Evolutionary conservation across 2,113 vertebrate genomes (phyloP).

Genomic region (Mixornis gularis): DNA sequence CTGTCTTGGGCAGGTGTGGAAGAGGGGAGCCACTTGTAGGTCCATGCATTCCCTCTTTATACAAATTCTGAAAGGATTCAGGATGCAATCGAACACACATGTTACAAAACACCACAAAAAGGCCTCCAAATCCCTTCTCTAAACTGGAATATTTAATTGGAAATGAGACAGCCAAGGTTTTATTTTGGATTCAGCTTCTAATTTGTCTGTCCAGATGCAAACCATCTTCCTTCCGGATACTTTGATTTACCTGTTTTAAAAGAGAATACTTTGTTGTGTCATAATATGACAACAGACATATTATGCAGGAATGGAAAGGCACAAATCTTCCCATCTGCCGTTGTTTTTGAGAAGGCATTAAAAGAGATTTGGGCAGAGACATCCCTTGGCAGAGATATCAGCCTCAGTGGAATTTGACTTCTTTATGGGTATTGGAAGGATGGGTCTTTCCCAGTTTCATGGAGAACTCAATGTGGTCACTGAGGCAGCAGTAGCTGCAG

Average conservation of each 20-base stretch:
- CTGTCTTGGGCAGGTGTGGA: neutral
- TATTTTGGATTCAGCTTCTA: neutral
- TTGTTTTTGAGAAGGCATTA: conserved; percentile 11
- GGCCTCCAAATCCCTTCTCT: neutral
- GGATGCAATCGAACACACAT: neutral
- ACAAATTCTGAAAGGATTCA: neutral
- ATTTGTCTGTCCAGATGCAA: neutral
- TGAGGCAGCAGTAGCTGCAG: neutral
- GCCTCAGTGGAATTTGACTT: neutral
- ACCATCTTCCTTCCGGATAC: neutral
- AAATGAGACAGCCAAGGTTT: neutral
- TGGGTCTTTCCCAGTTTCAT: neutral
- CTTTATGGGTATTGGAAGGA: neutral
- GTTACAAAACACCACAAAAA: neutral
- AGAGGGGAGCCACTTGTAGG: neutral
- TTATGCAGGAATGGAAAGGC: neutral
- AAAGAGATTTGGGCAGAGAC: neutral
- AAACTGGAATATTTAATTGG: neutral
- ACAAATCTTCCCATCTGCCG: neutral
- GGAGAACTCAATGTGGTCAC: neutral
- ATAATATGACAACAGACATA: no score
- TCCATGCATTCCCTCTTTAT: neutral
- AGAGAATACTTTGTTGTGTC: neutral
- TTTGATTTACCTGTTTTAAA: neutral
- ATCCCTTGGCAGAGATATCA: neutral